These are phyloP conservation scores for Triops cancriformis DNA, from an alignment of 1,140 invertebrate species.

Conservation along the genomic window DNA sequence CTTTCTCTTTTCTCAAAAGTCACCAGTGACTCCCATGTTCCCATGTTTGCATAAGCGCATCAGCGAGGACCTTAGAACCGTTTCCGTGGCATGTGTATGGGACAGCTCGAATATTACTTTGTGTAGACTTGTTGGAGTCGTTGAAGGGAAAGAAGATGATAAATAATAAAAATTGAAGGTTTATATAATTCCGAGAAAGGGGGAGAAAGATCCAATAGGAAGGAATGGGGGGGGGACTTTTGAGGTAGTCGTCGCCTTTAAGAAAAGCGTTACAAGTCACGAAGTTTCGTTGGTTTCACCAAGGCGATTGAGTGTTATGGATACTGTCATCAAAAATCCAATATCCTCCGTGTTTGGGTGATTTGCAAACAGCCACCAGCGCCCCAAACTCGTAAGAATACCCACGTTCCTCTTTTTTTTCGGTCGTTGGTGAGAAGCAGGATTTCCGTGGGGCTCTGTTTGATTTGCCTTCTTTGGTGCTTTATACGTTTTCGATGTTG, in stretches of 20 bases:
- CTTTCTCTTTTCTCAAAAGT: neutral
- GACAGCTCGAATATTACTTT: neutral
- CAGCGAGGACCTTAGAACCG: neutral
- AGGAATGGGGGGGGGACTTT: neutral
- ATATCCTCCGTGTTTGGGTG: neutral
- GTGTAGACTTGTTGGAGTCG: neutral
- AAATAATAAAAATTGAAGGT: neutral
- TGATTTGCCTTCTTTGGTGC: neutral
- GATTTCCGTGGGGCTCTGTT: neutral
- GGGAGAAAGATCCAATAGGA: neutral
- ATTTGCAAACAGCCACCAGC: conserved; percentile 12
- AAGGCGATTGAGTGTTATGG: neutral
- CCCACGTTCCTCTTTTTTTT: neutral
- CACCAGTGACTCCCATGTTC: neutral
- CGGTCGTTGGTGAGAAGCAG: neutral
- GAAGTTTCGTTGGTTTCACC: neutral
- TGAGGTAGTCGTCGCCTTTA: neutral
- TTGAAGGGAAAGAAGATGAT: neutral
- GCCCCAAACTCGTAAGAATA: neutral
- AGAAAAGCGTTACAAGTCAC: neutral
- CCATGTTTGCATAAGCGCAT: neutral
- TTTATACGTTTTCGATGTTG: neutral
- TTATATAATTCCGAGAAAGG: neutral
- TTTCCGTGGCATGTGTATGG: neutral
- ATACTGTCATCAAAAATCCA: conserved; percentile 9